phyloP scores from a whole-genome alignment of 2,888 invertebrate species.

The Apotomis turbidana region DNA sequence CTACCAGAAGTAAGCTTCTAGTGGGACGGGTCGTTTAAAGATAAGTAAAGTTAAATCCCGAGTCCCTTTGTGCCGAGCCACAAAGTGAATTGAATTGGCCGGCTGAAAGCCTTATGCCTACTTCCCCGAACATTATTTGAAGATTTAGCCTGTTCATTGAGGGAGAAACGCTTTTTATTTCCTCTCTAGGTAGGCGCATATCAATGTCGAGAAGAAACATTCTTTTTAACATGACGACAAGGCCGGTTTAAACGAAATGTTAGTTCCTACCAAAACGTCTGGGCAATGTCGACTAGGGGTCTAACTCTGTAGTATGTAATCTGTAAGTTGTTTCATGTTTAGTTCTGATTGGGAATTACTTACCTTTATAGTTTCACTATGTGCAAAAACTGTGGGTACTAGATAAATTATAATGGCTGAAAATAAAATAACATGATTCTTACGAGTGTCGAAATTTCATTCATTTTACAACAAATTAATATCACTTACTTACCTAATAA shows the following conservation, averaged over 20 bases:
- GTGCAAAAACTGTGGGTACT: slow-evolving; percentile 56
- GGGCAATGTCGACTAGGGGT: too few species aligned
- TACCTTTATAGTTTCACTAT: slow-evolving; percentile 75
- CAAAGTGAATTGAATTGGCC: slow-evolving; percentile 17
- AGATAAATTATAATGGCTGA: slow-evolving; percentile 58
- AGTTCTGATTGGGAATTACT: background rate
- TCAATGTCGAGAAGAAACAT: too few species aligned
- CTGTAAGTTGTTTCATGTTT: too few species aligned
- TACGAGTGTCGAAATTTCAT: too few species aligned
- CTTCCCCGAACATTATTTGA: background rate
- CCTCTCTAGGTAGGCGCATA: too few species aligned
- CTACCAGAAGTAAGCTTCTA: background rate
- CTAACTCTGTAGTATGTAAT: too few species aligned
- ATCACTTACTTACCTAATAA: slow-evolving; percentile 57
- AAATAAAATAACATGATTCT: slow-evolving; percentile 44
- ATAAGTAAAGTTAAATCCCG: background rate
- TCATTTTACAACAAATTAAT: background rate
- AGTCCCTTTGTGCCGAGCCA: slow-evolving; percentile 9
- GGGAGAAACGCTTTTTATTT: background rate
- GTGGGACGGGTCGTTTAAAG: background rate
- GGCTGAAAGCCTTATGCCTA: slow-evolving; percentile 12
- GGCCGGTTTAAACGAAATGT: too few species aligned
- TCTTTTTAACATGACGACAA: background rate
- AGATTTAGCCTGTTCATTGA: background rate
- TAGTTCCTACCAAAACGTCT: too few species aligned